These are phyloP conservation scores for Kradibia gibbosae DNA, from an alignment of 1,140 invertebrate genomes.

Conservation along the genomic window DNA sequence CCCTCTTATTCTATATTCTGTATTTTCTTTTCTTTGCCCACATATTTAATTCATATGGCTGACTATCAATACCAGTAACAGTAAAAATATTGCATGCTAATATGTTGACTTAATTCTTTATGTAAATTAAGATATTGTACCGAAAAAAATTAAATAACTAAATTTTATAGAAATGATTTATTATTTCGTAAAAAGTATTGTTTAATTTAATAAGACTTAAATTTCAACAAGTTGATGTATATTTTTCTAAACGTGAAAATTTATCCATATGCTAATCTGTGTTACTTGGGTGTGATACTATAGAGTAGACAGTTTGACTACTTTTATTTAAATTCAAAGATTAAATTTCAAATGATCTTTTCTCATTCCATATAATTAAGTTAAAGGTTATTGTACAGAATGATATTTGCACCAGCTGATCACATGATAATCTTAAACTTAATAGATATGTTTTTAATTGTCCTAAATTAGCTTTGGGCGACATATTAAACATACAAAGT, in stretches of 20 bases:
- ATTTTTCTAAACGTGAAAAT: background rate
- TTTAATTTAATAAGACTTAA: background rate
- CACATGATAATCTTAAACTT: background rate
- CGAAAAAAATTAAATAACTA: background rate
- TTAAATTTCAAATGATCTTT: background rate
- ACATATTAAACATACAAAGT: background rate
- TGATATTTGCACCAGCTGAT: background rate
- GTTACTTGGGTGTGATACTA: background rate
- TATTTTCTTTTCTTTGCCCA: background rate
- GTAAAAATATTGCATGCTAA: background rate
- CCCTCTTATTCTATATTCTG: background rate
- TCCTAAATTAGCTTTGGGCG: background rate
- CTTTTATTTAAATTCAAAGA: background rate
- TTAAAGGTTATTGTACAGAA: background rate
- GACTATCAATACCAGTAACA: background rate
- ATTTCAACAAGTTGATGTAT: background rate
- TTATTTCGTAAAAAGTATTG: background rate
- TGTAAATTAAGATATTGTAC: background rate
- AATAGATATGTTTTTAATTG: background rate
- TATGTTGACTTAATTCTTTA: background rate
- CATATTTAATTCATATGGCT: background rate
- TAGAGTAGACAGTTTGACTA: background rate
- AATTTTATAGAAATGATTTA: background rate
- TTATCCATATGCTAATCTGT: background rate
- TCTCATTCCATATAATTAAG: background rate